Evolutionary conservation across 2,888 invertebrate genomes (phyloP), one percentile per base, ranked within the genome.

Genomic region (Pollenia griseotomentosa): DNA sequence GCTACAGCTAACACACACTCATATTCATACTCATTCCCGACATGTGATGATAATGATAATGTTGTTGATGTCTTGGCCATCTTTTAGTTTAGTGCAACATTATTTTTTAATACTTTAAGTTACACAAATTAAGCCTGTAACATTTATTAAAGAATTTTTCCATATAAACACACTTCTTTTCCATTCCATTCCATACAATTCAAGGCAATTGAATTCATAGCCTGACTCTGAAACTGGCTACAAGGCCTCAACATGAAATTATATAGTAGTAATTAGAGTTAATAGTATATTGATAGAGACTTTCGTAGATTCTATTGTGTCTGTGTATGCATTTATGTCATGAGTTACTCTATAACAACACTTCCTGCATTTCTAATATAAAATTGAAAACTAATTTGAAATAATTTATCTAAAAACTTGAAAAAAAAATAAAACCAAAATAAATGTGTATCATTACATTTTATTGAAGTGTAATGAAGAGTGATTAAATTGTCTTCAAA

Each of bases 211-310:
- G 11, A 55, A 55, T 55, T 55, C 33, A 33, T 5, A 19, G 59
- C 7, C 12, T 59, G 59, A 10, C n/a, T 33, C 6, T 6, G 23
- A 44, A 57, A 73, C 59, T 23, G 14, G 57, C 73, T 59, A 59
- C 46, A 51, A 65, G 40, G 59, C 11, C 53, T 14, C 53, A 53
- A 44, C 81, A 44, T 63, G 40, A 83, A 78, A 87, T 81, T 74
- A 87, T 33, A 33, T 81, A 57, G 42, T 59, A 68, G 81, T 74
- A 87, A 87, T 87, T 87, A 83, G 73, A 73, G 83, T 87, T 87
- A 87, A 87, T 83, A 73, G 61, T 42, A 77, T 68, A 87, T 87
- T 84, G 84, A 84, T 84, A 80, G 80, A 77, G 66, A 19, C 48
- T 74, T 57, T 71, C 53, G 11, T 23, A 73, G 14, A 73, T 44